phyloP scores from a whole-genome alignment of 2,113 vertebrate genomes.

The Esox niger region DNA sequence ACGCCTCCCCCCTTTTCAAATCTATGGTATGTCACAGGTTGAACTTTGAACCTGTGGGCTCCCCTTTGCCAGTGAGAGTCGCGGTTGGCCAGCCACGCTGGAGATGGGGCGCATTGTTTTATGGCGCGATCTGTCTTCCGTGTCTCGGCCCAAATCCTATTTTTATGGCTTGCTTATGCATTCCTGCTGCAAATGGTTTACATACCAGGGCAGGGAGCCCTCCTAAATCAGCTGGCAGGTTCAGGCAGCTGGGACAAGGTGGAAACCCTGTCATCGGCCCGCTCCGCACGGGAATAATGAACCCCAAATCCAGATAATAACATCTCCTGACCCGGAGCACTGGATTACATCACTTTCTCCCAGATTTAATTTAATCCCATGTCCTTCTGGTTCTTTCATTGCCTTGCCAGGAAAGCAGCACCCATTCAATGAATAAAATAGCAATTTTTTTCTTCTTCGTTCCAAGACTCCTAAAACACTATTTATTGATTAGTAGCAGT shows the following conservation, averaged over 20 bases:
- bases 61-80: conserved; percentile 65
- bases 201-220: conserved; percentile 82
- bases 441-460: conserved; percentile 27
- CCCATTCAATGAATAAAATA: conserved; percentile 28
- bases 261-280: conserved; percentile 79
- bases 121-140: conserved; percentile 79
- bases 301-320: conserved; percentile 70
- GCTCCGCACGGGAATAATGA: conserved; percentile 70
- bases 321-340: conserved; percentile 35
- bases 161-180: conserved; percentile 96
- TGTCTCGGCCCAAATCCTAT: conserved; percentile 84
- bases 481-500: conserved; percentile 25
- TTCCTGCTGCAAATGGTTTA: conserved; percentile 89
- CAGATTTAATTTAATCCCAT: conserved; percentile 65
- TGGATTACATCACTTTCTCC: conserved; percentile 66
- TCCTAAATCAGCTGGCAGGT: conserved; percentile 93
- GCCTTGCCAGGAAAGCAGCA: not conserved
- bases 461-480: conserved; percentile 24
- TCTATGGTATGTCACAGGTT: conserved; percentile 77
- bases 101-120: conserved; percentile 81
- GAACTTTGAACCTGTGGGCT: conserved; percentile 73
- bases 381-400: conserved; percentile 27
- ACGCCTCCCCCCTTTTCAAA: conserved; percentile 76
- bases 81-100: conserved; percentile 50
- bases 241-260: conserved; percentile 80